Evolutionary conservation across 2,797 vertebrate genomes (phyloP).

Genomic region (Coracias cyanogaster): DNA sequence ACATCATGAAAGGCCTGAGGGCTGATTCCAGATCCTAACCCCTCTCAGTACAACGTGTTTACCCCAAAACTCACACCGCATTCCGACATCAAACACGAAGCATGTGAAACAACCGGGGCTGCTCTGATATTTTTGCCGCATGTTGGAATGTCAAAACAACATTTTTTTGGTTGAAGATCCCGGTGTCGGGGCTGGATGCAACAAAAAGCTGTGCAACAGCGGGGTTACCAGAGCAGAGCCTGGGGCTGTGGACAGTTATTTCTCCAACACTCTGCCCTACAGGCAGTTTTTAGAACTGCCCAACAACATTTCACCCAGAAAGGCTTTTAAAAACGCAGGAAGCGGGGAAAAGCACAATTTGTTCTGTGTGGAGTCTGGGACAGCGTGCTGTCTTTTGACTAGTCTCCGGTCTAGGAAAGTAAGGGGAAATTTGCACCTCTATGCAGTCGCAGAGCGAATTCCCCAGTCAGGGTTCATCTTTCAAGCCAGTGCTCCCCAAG

Average conservation of each 20-base stretch:
- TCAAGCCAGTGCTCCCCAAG: background rate
- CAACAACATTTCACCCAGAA: background rate
- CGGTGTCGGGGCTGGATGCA: background rate
- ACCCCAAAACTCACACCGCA: background rate
- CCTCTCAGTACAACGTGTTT: background rate
- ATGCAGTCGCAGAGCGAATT: background rate
- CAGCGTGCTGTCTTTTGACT: background rate
- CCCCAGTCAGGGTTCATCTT: background rate
- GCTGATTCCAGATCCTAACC: background rate
- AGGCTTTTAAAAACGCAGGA: background rate
- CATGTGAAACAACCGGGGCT: background rate
- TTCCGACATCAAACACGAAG: background rate
- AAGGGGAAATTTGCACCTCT: background rate
- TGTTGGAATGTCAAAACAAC: background rate
- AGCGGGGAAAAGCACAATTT: background rate
- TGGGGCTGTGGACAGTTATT: background rate
- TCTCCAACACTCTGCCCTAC: background rate
- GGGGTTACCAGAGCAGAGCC: background rate
- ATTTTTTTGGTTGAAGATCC: constrained; percentile 13
- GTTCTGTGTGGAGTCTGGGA: background rate
- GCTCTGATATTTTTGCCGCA: background rate
- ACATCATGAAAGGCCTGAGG: background rate
- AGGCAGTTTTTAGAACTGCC: background rate
- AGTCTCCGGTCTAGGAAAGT: background rate
- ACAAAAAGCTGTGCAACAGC: background rate